Percentiles rank a stretch among this genome's conserved stretches.
Evolutionary conservation across 2,113 vertebrate genomes (phyloP).

Genomic region (Corythoichthys haematopterus): DNA sequence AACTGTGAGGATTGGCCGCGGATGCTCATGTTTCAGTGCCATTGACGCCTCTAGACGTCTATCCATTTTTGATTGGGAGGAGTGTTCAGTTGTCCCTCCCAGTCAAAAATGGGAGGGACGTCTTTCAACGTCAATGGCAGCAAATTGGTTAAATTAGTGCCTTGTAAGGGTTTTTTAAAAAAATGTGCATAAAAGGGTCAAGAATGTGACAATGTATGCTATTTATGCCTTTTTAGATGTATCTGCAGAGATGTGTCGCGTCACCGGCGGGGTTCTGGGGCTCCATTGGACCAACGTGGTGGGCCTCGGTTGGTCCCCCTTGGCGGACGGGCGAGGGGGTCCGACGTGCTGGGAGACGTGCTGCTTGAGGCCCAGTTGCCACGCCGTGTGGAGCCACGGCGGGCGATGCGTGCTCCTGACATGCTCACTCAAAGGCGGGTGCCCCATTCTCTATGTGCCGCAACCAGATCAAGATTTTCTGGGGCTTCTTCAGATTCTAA

Average conservation of each 20-base stretch:
- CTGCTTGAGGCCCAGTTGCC: constrained; percentile 67
- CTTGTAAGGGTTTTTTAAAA: neutral
- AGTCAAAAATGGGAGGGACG: too few species aligned
- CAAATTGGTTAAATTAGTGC: too few species aligned
- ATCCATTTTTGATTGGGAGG: too few species aligned
- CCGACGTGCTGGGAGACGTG: constrained; percentile 71
- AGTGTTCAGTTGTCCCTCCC: too few species aligned
- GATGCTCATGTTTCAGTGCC: too few species aligned
- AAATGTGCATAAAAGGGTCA: too few species aligned
- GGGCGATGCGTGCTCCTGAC: constrained; percentile 68
- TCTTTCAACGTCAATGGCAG: too few species aligned
- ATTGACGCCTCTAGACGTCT: too few species aligned
- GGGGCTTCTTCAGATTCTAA: constrained; percentile 68
- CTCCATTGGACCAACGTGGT: constrained; percentile 69
- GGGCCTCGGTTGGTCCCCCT: constrained; percentile 66
- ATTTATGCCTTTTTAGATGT: constrained; percentile 31
- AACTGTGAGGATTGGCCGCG: too few species aligned
- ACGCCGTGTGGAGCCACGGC: constrained; percentile 70
- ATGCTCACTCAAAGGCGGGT: constrained; percentile 50
- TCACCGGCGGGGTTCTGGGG: constrained; percentile 69
- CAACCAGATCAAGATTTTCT: constrained; percentile 62
- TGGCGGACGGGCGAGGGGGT: constrained; percentile 55
- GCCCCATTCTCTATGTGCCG: constrained; percentile 57
- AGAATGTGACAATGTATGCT: neutral
- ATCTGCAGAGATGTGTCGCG: constrained; percentile 60